Percentiles rank a stretch among this genome's conserved stretches.
phyloP scores from a whole-genome alignment of 2,113 vertebrate species.

The Heterotis niloticus region DNA sequence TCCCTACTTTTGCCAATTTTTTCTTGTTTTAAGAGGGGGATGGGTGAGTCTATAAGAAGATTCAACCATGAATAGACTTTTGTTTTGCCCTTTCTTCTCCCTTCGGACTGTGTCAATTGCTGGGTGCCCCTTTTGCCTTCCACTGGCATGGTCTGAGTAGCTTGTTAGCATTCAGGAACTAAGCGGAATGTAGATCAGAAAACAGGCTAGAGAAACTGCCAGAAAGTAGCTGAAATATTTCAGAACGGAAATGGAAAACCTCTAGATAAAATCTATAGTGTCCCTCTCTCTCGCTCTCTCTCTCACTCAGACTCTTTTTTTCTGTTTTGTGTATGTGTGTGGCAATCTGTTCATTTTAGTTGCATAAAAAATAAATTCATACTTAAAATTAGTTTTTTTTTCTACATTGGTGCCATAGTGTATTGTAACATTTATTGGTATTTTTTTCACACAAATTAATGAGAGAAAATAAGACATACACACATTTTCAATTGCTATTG shows the following conservation, averaged over 20 bases:
- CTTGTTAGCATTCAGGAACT: constrained; percentile 86
- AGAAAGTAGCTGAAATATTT: not conserved
- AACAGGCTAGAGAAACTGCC: not conserved
- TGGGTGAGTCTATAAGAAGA: constrained; percentile 74
- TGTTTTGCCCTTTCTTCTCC: constrained; percentile 85
- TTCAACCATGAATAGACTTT: constrained; percentile 88
- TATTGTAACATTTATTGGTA: not conserved
- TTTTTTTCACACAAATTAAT: not conserved
- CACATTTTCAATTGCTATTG: no score
- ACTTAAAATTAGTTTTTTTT: no score
- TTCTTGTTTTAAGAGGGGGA: constrained; percentile 63
- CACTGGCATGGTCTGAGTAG: constrained; percentile 64
- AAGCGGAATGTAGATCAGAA: constrained; percentile 56
- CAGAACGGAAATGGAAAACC: not conserved
- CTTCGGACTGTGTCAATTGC: constrained; percentile 87
- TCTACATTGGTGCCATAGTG: not conserved
- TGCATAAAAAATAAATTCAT: not conserved
- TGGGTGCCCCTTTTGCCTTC: constrained; percentile 75
- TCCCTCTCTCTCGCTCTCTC: no score
- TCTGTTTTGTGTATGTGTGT: not conserved
- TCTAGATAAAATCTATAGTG: no score
- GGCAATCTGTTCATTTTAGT: not conserved
- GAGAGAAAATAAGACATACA: not conserved
- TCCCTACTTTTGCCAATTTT: constrained; percentile 53
- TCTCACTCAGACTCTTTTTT: not conserved